phyloP scores from a whole-genome alignment of 2,888 invertebrate species.

The Pachycephus smyrnensis region DNA sequence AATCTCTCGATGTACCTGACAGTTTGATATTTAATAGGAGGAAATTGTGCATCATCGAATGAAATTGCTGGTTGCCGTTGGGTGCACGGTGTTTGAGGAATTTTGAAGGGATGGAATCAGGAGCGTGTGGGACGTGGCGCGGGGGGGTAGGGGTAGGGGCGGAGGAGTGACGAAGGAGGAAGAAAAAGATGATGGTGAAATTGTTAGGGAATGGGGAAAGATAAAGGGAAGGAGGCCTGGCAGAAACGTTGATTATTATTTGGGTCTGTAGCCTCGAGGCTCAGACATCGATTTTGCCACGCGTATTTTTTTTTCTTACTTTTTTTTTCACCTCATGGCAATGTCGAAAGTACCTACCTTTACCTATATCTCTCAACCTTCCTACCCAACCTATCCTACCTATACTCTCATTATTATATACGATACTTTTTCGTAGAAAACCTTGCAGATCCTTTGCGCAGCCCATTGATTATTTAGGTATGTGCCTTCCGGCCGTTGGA shows the following conservation, averaged over 20 bases:
- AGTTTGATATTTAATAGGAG: too few species aligned
- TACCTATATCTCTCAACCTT: slow-evolving; percentile 13
- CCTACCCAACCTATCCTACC: slow-evolving; percentile 7
- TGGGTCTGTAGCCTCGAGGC: slow-evolving; percentile 21
- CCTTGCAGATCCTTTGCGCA: too few species aligned
- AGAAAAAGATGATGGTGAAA: background rate
- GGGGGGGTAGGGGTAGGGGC: too few species aligned
- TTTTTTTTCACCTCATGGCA: background rate
- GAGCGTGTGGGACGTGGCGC: too few species aligned
- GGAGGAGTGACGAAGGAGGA: background rate
- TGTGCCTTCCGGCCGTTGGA: too few species aligned
- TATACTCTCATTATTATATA: slow-evolving; percentile 6
- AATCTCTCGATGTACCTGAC: too few species aligned
- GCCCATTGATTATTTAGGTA: too few species aligned
- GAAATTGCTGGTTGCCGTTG: too few species aligned
- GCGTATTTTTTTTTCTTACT: background rate
- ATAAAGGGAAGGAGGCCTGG: background rate
- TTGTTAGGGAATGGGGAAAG: background rate
- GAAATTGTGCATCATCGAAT: too few species aligned
- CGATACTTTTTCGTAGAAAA: background rate
- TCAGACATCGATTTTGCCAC: slow-evolving; percentile 18
- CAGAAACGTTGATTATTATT: background rate
- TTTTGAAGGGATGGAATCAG: too few species aligned
- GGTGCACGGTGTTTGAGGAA: too few species aligned
- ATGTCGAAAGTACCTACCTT: slow-evolving; percentile 1